Conservation (phyloP, 2,113 vertebrate genomes). For the Hipposideros armiger region DNA sequence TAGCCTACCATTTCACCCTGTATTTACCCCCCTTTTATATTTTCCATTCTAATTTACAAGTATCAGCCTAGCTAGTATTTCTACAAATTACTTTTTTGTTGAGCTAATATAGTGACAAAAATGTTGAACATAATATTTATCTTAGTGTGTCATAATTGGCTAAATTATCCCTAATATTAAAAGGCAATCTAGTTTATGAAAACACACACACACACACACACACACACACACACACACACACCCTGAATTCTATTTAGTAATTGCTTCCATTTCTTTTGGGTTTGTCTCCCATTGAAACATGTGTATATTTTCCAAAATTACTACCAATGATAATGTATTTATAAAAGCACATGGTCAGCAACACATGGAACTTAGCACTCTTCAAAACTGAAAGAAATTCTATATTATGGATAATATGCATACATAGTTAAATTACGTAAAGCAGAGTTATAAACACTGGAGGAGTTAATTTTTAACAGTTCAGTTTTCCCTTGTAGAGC, state of each 20-base stretch:
- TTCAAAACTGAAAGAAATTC: neutral
- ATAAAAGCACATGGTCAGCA: neutral
- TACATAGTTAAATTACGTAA: neutral
- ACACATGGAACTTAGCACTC: neutral
- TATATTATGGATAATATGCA: neutral
- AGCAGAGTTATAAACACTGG: neutral
- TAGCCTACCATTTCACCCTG: neutral
- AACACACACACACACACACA: too few relatives aligned
- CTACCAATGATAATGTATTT: neutral
- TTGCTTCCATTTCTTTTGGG: rapidly evolving
- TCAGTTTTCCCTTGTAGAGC: neutral
- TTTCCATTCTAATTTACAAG: neutral
- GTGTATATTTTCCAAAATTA: neutral
- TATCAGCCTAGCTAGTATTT: neutral
- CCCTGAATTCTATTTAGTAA: neutral
- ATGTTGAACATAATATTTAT: neutral
- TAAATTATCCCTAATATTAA: neutral
- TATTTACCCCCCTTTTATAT: neutral
- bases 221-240: rapidly evolving
- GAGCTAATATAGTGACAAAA: neutral
- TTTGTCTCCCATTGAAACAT: neutral
- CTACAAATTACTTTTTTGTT: neutral
- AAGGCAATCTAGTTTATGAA: neutral
- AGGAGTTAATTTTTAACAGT: neutral
- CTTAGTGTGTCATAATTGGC: neutral